Percentiles rank a stretch among this genome's conserved stretches.
These are phyloP conservation scores for Acyrthosiphon pisum DNA, from an alignment of 1,140 invertebrate species.

Conservation along the genomic window DNA sequence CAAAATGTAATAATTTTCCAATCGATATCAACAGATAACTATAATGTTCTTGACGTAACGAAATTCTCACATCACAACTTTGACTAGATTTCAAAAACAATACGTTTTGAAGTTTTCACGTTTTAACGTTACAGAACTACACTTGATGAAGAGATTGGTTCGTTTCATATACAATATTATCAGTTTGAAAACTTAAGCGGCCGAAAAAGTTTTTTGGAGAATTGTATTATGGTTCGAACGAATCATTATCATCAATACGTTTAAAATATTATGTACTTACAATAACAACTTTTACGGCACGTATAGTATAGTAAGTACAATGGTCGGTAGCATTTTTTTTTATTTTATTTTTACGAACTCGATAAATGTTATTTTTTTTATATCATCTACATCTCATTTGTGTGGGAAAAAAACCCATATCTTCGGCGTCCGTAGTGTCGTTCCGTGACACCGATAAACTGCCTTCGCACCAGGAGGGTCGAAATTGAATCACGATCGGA, in stretches of 20 bases:
- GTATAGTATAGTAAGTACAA: not conserved
- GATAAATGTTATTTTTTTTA: not conserved
- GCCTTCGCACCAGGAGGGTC: not conserved
- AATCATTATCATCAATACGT: not conserved
- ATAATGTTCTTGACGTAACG: not conserved
- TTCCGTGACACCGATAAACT: not conserved
- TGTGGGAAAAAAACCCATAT: not conserved
- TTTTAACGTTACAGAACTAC: not conserved
- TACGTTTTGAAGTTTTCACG: not conserved
- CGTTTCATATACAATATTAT: not conserved
- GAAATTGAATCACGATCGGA: conserved; percentile 13
- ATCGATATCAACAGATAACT: not conserved
- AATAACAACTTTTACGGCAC: not conserved
- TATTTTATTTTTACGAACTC: not conserved
- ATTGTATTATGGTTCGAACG: not conserved
- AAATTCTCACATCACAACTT: not conserved
- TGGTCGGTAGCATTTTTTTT: not conserved
- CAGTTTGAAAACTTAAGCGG: not conserved
- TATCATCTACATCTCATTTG: not conserved
- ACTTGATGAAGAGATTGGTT: not conserved
- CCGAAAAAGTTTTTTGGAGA: not conserved
- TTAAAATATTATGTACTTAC: not conserved
- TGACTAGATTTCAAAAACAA: not conserved
- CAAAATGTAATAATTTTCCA: not conserved
- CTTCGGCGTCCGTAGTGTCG: not conserved